These are phyloP conservation scores for Agelaius tricolor DNA, from an alignment of 2,113 vertebrate species.

Conservation along the genomic window DNA sequence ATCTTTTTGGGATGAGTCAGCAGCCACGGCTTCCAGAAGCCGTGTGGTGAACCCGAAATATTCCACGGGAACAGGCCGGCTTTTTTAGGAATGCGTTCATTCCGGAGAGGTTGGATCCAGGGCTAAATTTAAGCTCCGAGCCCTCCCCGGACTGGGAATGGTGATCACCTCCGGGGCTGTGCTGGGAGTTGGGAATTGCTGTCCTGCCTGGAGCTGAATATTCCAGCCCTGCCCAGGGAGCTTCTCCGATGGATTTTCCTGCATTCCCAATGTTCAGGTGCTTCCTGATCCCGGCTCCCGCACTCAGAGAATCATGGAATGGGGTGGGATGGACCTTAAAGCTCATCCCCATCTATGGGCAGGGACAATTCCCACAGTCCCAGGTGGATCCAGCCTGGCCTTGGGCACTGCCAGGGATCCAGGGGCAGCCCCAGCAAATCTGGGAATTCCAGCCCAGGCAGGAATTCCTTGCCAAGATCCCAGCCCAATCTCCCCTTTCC, in stretches of 20 bases:
- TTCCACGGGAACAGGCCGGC: accelerated
- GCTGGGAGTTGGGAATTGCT: background rate
- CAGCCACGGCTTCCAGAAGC: background rate
- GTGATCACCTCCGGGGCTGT: background rate
- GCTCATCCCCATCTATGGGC: accelerated
- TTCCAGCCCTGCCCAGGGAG: background rate
- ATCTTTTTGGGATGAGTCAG: background rate
- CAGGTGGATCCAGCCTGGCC: background rate
- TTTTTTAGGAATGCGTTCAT: accelerated
- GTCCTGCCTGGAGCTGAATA: too few relatives aligned
- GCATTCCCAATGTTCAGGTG: accelerated
- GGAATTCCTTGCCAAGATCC: background rate
- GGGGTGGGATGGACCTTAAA: background rate
- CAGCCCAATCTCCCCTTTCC: background rate
- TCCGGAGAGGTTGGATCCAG: accelerated
- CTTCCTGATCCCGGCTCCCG: accelerated
- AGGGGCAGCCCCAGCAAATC: background rate
- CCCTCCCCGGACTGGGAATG: accelerated
- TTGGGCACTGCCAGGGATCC: background rate
- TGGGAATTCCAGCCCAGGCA: background rate
- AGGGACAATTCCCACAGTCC: accelerated
- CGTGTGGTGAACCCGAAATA: background rate
- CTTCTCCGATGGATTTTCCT: accelerated
- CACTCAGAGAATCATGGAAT: background rate
- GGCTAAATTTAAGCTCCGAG: background rate